Evolutionary conservation across 2,797 vertebrate genomes (phyloP).

Genomic region (Bradypus variegatus): DNA sequence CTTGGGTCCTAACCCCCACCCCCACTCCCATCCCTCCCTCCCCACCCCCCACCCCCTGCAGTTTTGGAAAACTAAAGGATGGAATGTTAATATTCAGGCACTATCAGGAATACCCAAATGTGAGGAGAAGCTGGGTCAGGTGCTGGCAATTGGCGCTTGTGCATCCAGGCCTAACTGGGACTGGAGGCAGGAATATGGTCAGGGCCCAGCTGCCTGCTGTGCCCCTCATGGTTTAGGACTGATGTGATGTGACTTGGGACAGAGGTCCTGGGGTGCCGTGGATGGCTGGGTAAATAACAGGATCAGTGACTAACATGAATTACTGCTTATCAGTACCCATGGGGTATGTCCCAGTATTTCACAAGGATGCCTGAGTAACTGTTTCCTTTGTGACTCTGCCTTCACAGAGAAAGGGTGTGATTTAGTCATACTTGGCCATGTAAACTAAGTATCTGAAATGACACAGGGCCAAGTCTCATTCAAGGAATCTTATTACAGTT

Average conservation of each 20-base stretch:
- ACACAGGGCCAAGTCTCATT: not conserved
- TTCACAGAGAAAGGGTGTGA: not conserved
- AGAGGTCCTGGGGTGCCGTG: not conserved
- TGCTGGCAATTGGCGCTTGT: too few species aligned
- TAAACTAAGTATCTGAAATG: not conserved
- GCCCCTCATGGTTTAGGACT: not conserved
- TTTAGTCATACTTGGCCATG: not conserved
- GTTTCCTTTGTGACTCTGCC: not conserved
- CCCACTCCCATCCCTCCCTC: too few species aligned
- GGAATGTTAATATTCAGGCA: not conserved
- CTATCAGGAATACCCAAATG: not conserved
- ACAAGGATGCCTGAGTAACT: not conserved
- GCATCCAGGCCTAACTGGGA: not conserved
- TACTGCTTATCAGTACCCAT: not conserved
- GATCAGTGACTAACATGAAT: not conserved
- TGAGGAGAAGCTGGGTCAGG: not conserved
- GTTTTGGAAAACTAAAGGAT: not conserved
- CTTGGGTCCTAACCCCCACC: not conserved
- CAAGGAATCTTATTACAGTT: not conserved
- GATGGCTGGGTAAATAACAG: not conserved
- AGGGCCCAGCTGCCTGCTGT: not conserved
- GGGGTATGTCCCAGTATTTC: not conserved
- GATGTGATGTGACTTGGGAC: not conserved
- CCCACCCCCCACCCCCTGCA: too few species aligned
- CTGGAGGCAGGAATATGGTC: not conserved